Base-by-base conservation (phyloP, 2,888 invertebrate genomes). In the Drosophila aldrichi region DNA sequence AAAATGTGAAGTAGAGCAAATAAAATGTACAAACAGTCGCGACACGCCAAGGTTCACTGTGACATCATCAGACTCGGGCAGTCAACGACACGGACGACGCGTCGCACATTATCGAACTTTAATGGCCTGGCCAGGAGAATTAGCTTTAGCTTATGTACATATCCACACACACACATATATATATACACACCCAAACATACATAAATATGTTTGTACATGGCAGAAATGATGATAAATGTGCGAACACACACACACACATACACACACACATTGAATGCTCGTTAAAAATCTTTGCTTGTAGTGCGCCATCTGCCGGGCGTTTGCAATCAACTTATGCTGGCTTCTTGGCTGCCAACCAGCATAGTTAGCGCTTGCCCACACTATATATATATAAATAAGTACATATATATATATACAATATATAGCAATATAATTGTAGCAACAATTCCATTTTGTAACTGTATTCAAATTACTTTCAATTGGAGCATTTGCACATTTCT, bases 21-120 rank as follows among this genome's bases (percentile, higher is more conserved):
- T 20, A 49, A 63, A 71, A 68, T 66, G 72, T 58, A 74, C 63
- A 74, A 60, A 75, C 73, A 88, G 41, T 61, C 59, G 51, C 58
- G 54, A 54, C 61, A 57, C 79, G 63, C 77, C 77, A 85, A 88
- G 85, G 88, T 72, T 90, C 61, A 56, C 72, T 85, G 90, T 86
- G 85, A 86, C 85, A 90, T 86, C 85, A 85, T 81, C 90, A 74
- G 52, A 64, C 63, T 55, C 60, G 67, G 70, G 66, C 90, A 84
- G 82, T 88, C 90, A 88, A 89, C 83, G 82, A 89, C 88, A 85
- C 73, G 85, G 88, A 75, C 81, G 74, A 81, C 66, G 70, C 73
- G 70, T 54, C 70, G 74, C 88, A 85, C 84, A 84, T 88, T 84
- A 88, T 84, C 83, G 88, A 90, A 82, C 89, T 82, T 89, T 88